These are phyloP conservation scores for Brachyptera putata DNA, from an alignment of 2,888 invertebrate genomes.

Conservation along the genomic window DNA sequence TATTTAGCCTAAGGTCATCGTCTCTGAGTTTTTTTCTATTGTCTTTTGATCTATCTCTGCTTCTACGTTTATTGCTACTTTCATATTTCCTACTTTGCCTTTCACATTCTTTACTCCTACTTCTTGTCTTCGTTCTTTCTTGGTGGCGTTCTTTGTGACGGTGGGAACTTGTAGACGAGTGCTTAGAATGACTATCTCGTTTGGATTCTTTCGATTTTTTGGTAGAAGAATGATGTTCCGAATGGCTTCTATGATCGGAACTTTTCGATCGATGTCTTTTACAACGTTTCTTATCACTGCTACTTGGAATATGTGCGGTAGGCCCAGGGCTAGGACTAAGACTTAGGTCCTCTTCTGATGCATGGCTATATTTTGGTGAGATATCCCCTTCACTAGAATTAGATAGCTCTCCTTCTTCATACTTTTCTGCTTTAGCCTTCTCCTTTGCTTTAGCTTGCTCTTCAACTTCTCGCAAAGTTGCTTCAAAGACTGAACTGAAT, in stretches of 20 bases:
- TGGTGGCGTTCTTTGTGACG: neutral
- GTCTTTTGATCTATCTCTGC: conserved; percentile 31
- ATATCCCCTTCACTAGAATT: conserved; percentile 33
- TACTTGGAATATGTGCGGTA: too few species aligned
- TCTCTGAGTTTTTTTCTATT: conserved; percentile 27
- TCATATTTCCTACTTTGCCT: conserved; percentile 26
- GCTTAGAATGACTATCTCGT: neutral
- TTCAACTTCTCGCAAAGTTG: conserved; percentile 60
- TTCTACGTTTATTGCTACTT: conserved; percentile 37
- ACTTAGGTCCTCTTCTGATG: neutral
- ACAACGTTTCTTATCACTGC: neutral
- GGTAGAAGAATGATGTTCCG: neutral
- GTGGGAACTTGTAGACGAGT: neutral
- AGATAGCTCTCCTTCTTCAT: conserved; percentile 61
- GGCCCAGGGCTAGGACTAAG: too few species aligned
- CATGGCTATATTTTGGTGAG: neutral
- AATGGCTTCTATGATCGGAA: neutral
- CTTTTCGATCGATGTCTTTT: conserved; percentile 3
- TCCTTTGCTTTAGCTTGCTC: conserved; percentile 54
- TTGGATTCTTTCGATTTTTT: neutral
- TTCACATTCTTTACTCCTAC: conserved; percentile 9
- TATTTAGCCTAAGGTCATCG: too few species aligned
- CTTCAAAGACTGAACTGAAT: conserved; percentile 61
- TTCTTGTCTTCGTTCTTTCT: neutral
- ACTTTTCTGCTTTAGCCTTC: conserved; percentile 55